phyloP scores from a whole-genome alignment of 2,113 vertebrate species.

The Neopipo cinnamomea region DNA sequence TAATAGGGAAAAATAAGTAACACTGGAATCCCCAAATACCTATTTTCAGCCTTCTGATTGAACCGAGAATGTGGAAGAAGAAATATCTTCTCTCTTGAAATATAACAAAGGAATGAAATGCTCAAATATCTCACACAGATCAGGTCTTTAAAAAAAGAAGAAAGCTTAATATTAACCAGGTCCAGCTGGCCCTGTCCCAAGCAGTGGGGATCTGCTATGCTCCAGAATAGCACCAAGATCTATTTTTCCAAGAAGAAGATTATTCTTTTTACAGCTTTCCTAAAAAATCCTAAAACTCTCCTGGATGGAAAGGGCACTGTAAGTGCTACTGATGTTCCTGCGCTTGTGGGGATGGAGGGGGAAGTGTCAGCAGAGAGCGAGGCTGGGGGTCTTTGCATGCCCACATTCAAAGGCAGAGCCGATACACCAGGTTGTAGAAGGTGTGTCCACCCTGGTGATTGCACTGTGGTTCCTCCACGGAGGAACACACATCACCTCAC shows the following conservation, averaged over 20 bases:
- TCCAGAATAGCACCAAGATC: neutral
- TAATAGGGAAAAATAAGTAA: slow-evolving; percentile 47
- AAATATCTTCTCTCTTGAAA: neutral
- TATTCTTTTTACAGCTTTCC: neutral
- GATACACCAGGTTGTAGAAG: neutral
- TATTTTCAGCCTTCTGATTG: slow-evolving; percentile 39
- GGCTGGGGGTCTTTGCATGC: neutral
- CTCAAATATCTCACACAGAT: neutral
- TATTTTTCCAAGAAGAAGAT: neutral
- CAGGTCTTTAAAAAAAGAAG: neutral
- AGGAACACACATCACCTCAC: neutral
- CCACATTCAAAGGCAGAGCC: neutral
- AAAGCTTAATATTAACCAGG: neutral
- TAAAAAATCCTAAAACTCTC: neutral
- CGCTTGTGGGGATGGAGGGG: neutral
- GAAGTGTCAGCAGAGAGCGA: neutral
- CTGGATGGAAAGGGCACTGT: neutral
- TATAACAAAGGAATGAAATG: neutral
- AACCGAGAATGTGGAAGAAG: neutral
- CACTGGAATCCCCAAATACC: slow-evolving; percentile 16
- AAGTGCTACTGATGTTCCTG: neutral
- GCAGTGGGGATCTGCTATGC: neutral
- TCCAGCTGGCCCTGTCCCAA: neutral
- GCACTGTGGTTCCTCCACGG: neutral
- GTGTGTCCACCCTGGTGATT: neutral